Percentiles rank a stretch among this genome's conserved stretches.
phyloP scores from a whole-genome alignment of 2,113 vertebrate genomes.

The Hoplias malabaricus region DNA sequence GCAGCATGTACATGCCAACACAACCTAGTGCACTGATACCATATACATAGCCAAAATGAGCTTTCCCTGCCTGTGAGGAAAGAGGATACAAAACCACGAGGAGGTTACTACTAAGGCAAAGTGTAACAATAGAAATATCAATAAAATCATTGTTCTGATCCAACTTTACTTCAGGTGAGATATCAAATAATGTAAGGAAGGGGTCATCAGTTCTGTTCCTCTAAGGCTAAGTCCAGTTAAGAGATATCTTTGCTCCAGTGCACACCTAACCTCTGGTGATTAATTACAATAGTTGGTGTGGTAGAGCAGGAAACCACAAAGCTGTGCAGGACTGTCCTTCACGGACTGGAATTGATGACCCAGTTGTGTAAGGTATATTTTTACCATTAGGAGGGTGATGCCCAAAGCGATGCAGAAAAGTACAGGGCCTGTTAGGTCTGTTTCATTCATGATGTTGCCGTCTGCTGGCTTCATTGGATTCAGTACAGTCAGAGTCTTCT shows the following conservation, averaged over 20 bases:
- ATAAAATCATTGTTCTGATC: no score
- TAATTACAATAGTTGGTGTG: not conserved
- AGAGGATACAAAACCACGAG: not conserved
- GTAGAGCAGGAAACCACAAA: not conserved
- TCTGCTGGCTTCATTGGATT: constrained; percentile 87
- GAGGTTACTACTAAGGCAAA: not conserved
- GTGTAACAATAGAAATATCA: not conserved
- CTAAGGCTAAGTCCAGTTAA: not conserved
- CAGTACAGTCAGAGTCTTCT: constrained; percentile 88
- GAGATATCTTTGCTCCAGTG: not conserved
- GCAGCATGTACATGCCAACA: constrained; percentile 75
- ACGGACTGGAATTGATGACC: not conserved
- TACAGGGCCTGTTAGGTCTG: constrained; percentile 82
- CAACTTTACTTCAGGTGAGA: no score
- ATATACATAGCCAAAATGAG: constrained; percentile 85
- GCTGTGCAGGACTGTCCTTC: not conserved
- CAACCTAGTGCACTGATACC: constrained; percentile 83
- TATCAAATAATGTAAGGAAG: not conserved
- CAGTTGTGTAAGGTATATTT: not conserved
- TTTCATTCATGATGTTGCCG: constrained; percentile 91
- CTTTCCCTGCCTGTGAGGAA: constrained; percentile 81
- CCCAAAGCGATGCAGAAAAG: constrained; percentile 84
- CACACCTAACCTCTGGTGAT: not conserved
- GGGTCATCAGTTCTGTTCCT: not conserved
- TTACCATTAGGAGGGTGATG: constrained; percentile 81